Base-by-base conservation (phyloP, 2,113 vertebrate genomes). In the Zosterops japonicus region DNA sequence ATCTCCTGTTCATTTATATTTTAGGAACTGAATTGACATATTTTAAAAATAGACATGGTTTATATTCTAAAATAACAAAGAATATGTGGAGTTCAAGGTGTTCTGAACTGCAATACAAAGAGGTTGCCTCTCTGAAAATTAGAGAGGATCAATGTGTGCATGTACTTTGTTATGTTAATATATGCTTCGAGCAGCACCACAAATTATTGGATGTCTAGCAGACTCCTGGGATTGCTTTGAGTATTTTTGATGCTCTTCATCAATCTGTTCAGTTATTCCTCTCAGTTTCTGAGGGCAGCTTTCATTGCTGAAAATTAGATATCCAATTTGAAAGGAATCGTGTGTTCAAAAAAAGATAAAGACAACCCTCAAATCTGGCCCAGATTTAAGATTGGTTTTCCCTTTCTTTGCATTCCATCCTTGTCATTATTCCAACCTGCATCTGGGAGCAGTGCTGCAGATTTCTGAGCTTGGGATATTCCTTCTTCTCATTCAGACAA, bases 91-190 rank as follows among this genome's bases (percentile, higher is more conserved):
- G 63, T 74, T 90, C 83, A 83, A 83, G 86, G 44, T 67, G 74
- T 31, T 94, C 85, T 93, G 85, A 90, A 90, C 71, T 77, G 70
- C 65, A 83, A 41, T 76, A 85, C 67, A 88, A 64, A 44, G 71
- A 94, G 28, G 39, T 75, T 68, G 68, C 42, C 65, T 88, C 24
- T 95, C 41, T 89, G 83, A 81, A 93, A 92, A 94, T 82, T 89
- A 74, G 76, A 91, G n/a, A 76, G 63, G 55, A 91, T 93, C 89
- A 71, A 61, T 93, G 42, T n/a, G 75, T 93, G 49, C 59, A 5
- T 70, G 55, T 90, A 74, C 85, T 96, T 95, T 93, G 80, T 90
- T 92, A 87, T 90, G 85, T 70, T 91, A 95, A 92, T 92, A 72
- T 79, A 57, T 89, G 60, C 75, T 95, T 76, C 8, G 44, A 67